Base-by-base conservation (phyloP, 2,113 vertebrate species). In the Eudorcas thomsonii region DNA sequence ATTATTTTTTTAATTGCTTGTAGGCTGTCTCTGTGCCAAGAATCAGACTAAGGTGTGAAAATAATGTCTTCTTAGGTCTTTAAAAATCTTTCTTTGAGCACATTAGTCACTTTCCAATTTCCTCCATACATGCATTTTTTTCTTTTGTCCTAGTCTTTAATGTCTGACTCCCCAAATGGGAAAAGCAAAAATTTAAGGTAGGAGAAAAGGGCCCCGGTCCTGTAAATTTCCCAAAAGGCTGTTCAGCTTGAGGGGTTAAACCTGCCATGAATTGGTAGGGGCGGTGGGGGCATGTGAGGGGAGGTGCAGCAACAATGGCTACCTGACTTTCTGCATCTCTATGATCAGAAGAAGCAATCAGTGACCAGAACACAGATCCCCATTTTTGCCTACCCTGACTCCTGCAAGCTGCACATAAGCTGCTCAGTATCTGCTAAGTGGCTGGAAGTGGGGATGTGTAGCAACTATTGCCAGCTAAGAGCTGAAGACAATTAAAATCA, bases 1-100 rank as follows among this genome's bases (percentile, higher is more conserved):
- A 45, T 39, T 77, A 50, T 26, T 89, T 74, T 57, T 50, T 84
- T 39, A 12, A 83, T 39, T 74, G 39, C 90, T 94, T 83, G 15
- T 59, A 85, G 88, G 45, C 45, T 85, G 2, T 85, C 64, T 60
- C n/a, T 62, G 55, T 80, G 52, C n/a, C 19, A 95, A 85, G 14
- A 55, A 90, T 77, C 62, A 83, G 39, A 2, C 62, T 71, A 10
- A 83, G 60, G 33, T 89, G 15, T 81, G 67, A 94, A 95, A 90
- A 43, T 25, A 88, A 81, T 57, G 4, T 71, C 59, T 89, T 92
- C 64, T 59, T 95, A 60, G 26, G 9, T 43, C 39, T 82, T 94
- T 57, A 62, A 77, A 64, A 95, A n/a, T 15, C 45, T 62, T 60
- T 95, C 52, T 30, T 81, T 85, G 81, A 55, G 30, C 21, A 85